Percentiles rank a stretch among this genome's conserved stretches.
phyloP scores from a whole-genome alignment of 2,888 invertebrate species.

The Brachylomia viminalis region DNA sequence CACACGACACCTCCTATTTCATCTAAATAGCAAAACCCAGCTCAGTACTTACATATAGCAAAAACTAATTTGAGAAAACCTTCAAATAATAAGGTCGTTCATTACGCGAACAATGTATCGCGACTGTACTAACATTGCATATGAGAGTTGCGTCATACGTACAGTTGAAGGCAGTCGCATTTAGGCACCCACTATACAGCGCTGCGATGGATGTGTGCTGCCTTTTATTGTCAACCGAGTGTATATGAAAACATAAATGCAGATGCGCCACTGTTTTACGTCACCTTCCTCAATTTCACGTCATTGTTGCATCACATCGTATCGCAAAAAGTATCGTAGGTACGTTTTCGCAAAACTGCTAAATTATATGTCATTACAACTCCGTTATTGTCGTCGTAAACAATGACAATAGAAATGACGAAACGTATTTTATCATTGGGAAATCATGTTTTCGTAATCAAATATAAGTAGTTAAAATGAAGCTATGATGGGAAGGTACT shows the following conservation, averaged over 20 bases:
- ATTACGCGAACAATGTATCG: slow-evolving; percentile 79
- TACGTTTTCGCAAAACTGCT: neutral
- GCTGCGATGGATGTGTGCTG: slow-evolving; percentile 39
- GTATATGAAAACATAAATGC: slow-evolving; percentile 30
- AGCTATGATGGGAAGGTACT: neutral
- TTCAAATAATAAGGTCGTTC: slow-evolving; percentile 80
- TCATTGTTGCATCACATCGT: slow-evolving; percentile 27
- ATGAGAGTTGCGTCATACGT: slow-evolving; percentile 71
- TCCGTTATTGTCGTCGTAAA: slow-evolving; percentile 1
- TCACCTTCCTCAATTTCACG: slow-evolving; percentile 17
- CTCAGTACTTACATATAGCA: slow-evolving; percentile 28
- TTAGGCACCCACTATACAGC: slow-evolving; percentile 47
- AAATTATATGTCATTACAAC: slow-evolving; percentile 29
- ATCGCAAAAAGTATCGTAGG: neutral
- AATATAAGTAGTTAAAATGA: neutral
- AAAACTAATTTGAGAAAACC: slow-evolving; percentile 74
- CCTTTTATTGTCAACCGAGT: slow-evolving; percentile 21
- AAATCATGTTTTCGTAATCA: slow-evolving; percentile 15
- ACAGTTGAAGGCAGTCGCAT: slow-evolving; percentile 68
- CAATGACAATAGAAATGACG: slow-evolving; percentile 15
- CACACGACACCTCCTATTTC: slow-evolving; percentile 24
- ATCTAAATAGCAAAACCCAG: slow-evolving; percentile 22
- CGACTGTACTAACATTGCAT: slow-evolving; percentile 72
- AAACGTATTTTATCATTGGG: slow-evolving; percentile 10
- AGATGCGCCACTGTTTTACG: slow-evolving; percentile 25